phyloP scores from a whole-genome alignment of 2,113 vertebrate species.

The Protobothrops flavoviridis region DNA sequence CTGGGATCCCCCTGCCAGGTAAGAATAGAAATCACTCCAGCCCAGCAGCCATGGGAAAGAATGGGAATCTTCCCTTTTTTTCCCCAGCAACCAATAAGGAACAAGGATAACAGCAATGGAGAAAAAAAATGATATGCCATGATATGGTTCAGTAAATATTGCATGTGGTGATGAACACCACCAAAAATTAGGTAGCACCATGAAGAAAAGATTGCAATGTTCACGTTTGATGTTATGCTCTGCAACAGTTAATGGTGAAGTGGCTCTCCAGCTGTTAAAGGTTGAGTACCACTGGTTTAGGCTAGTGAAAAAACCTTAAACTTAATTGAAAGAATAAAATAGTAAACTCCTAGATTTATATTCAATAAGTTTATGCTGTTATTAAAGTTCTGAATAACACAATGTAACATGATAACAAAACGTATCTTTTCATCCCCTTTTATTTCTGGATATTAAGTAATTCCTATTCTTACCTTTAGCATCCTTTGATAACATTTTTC shows the following conservation, averaged over 20 bases:
- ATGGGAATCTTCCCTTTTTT: conserved; percentile 57
- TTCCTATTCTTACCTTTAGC: conserved; percentile 19
- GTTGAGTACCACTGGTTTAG: conserved; percentile 75
- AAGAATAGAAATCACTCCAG: conserved; percentile 72
- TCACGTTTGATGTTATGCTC: conserved; percentile 60
- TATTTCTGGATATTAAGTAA: conserved; percentile 44
- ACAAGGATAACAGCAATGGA: conserved; percentile 54
- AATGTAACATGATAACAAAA: conserved; percentile 33
- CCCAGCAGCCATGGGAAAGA: conserved; percentile 68
- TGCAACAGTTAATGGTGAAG: conserved; percentile 68
- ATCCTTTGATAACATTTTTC: conserved; percentile 46
- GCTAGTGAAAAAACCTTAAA: conserved; percentile 53
- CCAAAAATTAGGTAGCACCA: conserved; percentile 63
- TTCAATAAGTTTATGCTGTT: conserved; percentile 65
- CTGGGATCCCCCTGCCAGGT: conserved; percentile 72
- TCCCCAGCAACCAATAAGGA: conserved; percentile 60
- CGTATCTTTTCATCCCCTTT: conserved; percentile 49
- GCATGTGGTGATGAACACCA: conserved; percentile 44
- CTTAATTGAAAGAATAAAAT: conserved; percentile 37
- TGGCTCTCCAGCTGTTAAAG: conserved; percentile 75
- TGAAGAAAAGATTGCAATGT: conserved; percentile 42
- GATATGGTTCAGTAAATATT: conserved; percentile 63
- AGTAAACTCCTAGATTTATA: conserved; percentile 7
- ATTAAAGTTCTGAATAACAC: conserved; percentile 33
- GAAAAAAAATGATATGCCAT: conserved; percentile 59